Conservation (phyloP, 2,797 vertebrate species). For the Chrysolophus pictus region DNA sequence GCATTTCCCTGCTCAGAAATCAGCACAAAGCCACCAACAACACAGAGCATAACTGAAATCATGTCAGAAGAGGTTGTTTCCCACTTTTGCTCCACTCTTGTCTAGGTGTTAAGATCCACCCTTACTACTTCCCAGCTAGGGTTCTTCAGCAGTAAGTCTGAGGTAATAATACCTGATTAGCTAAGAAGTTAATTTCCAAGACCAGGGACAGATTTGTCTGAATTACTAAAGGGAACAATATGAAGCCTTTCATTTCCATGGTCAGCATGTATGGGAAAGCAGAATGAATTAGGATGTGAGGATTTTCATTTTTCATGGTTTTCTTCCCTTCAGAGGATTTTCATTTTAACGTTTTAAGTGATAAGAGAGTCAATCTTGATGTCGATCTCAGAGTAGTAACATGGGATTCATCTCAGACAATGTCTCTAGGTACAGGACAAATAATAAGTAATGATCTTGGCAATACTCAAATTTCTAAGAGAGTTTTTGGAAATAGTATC, state of each 20-base stretch:
- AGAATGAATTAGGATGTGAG: constrained; percentile 23
- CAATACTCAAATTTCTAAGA: constrained; percentile 53
- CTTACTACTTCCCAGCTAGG: not conserved
- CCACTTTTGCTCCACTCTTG: not conserved
- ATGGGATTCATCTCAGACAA: not conserved
- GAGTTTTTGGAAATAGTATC: constrained; percentile 59
- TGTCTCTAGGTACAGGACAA: constrained; percentile 24
- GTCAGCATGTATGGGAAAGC: constrained; percentile 9
- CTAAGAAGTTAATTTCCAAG: constrained; percentile 16
- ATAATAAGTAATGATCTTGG: constrained; percentile 27
- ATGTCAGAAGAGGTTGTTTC: not conserved
- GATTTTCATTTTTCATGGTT: not conserved
- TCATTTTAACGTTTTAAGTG: constrained; percentile 24
- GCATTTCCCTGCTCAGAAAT: not conserved
- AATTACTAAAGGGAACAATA: constrained; percentile 26
- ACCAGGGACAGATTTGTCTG: not conserved
- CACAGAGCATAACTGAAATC: not conserved
- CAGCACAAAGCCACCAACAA: not conserved
- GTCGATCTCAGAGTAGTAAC: not conserved
- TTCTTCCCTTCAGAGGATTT: not conserved
- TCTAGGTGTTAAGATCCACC: not conserved
- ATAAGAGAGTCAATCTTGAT: not conserved
- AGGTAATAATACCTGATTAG: not conserved
- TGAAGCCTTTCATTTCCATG: not conserved
- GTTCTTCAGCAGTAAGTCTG: not conserved